Conservation (phyloP, 2,888 invertebrate species). For the Oxystoma pomonae region DNA sequence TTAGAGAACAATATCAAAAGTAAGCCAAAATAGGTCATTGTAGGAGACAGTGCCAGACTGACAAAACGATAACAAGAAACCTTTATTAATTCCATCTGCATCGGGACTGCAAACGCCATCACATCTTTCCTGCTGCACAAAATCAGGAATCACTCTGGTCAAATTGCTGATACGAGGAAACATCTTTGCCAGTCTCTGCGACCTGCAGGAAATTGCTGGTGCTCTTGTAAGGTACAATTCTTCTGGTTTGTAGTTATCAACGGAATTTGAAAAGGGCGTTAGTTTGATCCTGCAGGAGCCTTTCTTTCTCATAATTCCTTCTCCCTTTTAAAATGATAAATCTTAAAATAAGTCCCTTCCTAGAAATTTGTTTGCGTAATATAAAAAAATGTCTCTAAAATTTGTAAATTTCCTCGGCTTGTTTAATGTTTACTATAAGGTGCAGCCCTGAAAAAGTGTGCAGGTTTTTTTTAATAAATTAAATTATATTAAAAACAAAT, state of each 20-base stretch:
- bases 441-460: no score
- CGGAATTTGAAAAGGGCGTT: constrained; percentile 8
- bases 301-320: constrained; percentile 45
- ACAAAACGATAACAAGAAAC: no score
- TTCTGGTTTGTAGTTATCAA: constrained; percentile 9
- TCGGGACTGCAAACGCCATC: constrained; percentile 46
- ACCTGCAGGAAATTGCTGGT: constrained; percentile 48
- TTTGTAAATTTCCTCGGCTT: no score
- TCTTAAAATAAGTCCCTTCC: no score
- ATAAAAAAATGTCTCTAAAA: no score
- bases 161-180: constrained; percentile 50
- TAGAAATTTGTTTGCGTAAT: no score
- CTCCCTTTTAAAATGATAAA: constrained; percentile 5
- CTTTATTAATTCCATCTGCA: constrained; percentile 41
- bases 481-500: no score
- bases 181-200: constrained; percentile 44
- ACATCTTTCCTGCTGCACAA: constrained; percentile 45
- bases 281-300: constrained; percentile 53
- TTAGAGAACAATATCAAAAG: no score
- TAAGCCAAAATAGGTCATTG: no score
- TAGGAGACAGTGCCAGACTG: no score
- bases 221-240: constrained; percentile 31
- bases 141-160: constrained; percentile 51
- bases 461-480: no score
- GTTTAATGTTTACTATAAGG: no score